phyloP scores from a whole-genome alignment of 2,797 vertebrate species.

The Anabas testudineus region DNA sequence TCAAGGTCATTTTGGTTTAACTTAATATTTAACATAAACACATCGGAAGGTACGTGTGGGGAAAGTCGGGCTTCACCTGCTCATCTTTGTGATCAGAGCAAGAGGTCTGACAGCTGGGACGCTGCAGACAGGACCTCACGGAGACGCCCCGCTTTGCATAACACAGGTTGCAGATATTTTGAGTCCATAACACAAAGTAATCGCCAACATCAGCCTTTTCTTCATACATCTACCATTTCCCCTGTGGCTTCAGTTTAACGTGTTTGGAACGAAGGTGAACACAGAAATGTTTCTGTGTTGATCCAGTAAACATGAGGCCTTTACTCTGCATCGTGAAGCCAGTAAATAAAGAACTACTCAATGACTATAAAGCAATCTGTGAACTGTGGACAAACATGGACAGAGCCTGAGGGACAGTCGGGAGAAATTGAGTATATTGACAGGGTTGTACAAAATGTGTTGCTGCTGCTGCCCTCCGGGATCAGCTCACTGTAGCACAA shows the following conservation, averaged over 20 bases:
- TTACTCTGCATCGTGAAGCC: background rate
- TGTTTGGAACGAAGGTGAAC: background rate
- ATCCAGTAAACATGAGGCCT: background rate
- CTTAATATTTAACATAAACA: too few species aligned
- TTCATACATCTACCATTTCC: constrained; percentile 1
- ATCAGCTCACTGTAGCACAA: constrained; percentile 39
- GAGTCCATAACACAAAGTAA: background rate
- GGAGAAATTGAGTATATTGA: constrained; percentile 67
- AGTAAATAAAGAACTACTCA: background rate
- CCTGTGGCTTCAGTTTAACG: background rate
- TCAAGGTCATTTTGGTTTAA: too few species aligned
- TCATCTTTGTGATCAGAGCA: background rate
- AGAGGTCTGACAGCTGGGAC: constrained; percentile 16
- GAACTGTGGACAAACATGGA: constrained; percentile 55
- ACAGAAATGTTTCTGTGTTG: background rate
- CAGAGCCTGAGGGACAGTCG: constrained; percentile 59
- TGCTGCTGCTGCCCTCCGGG: constrained; percentile 49
- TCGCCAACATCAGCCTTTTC: constrained; percentile 5
- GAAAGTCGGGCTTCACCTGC: too few species aligned
- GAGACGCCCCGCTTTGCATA: constrained; percentile 8
- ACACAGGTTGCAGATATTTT: constrained; percentile 34
- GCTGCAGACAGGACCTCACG: constrained; percentile 27
- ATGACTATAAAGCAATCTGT: constrained; percentile 68
- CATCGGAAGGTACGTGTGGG: too few species aligned
- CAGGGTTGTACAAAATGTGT: constrained; percentile 66